Base-by-base conservation (phyloP, 2,888 invertebrate species). In the Polydesmus complanatus region DNA sequence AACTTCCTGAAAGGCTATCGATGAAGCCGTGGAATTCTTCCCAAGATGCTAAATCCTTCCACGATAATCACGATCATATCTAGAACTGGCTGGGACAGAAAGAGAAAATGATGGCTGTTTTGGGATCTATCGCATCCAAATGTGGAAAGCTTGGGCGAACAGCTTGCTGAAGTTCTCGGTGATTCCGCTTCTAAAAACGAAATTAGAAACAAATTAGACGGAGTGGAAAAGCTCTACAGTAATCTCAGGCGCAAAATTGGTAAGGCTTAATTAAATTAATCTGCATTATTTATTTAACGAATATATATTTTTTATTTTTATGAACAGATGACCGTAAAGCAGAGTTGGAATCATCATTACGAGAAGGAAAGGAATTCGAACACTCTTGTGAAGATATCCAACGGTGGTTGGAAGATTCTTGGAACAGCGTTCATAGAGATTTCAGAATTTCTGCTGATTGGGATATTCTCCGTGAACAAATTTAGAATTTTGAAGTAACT, bases 41-140 rank as follows among this genome's bases (percentile, higher is more conserved):
- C n/a, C 88, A 91, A 69, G 88, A 92, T 70, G 81, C 93, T 72
- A 88, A 89, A 68, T 90, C 92, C 73, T 91, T 96, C 81, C 84
- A 88, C 68, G 94, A 94, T 70, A 87, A 88, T 0, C 85, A 90
- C 71, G 87, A 86, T 70, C 86, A 83, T 66, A 78, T 96, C 61
- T 81, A 83, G 5, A 83, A 84, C 61, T 97, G 96, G 95, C 78
- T 96, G 53, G 81, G 81, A 27, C 87, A 91, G 66, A 97, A 97
- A 75, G 94, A 95, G 69, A 85, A 91, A 68, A 95, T 97, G 94
- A 79, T 97, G 75, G 84, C 88, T 0, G 95, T 94, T 0, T 78
- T 97, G 0, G 96, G 96, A 21, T 95, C 95, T 0, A 93, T 97
- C 69, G 93, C 94, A 0, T 89, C 93, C 0, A 96, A 97, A 92